phyloP scores from a whole-genome alignment of 2,888 invertebrate genomes.

The Stenodera caucasica region DNA sequence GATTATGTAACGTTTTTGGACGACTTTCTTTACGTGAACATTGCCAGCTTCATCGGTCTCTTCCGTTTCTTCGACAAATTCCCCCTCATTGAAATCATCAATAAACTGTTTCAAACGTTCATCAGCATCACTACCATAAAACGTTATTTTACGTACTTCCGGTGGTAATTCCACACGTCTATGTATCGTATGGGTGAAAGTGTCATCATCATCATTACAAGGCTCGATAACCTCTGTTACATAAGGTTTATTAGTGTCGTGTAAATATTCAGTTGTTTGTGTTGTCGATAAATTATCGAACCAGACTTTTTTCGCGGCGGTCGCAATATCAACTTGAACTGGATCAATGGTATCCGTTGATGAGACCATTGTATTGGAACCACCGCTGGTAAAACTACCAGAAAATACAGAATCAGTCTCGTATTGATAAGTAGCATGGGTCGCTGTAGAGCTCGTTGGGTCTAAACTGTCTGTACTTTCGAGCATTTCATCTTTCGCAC shows the following conservation, averaged over 20 bases:
- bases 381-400: constrained; percentile 80
- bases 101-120: constrained; percentile 58
- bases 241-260: constrained; percentile 52
- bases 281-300: constrained; percentile 54
- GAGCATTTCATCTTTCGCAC: constrained; percentile 60
- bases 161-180: constrained; percentile 58
- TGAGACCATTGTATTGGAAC: constrained; percentile 83
- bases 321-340: constrained; percentile 55
- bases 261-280: constrained; percentile 46
- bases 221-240: constrained; percentile 59
- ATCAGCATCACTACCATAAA: constrained; percentile 59
- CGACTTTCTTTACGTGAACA: constrained; percentile 58
- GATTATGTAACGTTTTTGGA: constrained; percentile 57
- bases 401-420: constrained; percentile 86
- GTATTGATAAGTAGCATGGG: constrained; percentile 81
- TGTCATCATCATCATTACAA: constrained; percentile 52
- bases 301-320: constrained; percentile 56
- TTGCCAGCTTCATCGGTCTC: constrained; percentile 60
- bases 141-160: constrained; percentile 59
- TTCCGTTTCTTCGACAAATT: constrained; percentile 58
- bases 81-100: constrained; percentile 58
- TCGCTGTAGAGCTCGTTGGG: constrained; percentile 77
- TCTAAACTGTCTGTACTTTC: constrained; percentile 76
- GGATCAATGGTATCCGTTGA: constrained; percentile 72
- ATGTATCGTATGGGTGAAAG: constrained; percentile 57